Conservation (phyloP, 2,888 invertebrate genomes). For the Lacanobia wlatinum region DNA sequence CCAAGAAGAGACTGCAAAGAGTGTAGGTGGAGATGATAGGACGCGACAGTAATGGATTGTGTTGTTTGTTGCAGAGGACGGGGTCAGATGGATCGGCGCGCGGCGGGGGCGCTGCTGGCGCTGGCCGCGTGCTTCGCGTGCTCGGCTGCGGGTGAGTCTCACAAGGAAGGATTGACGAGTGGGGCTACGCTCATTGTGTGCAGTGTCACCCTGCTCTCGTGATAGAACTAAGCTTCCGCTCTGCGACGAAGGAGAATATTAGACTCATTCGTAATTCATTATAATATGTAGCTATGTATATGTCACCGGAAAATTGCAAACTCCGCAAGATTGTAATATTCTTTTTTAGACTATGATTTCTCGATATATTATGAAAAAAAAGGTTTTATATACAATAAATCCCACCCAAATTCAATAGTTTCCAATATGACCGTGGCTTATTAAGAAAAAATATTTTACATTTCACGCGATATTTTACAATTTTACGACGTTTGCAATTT, state of each 20-base stretch:
- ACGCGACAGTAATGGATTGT: slow-evolving; percentile 72
- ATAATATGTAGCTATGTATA: background rate
- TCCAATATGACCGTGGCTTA: no score
- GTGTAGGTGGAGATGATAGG: slow-evolving; percentile 33
- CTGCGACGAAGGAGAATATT: background rate
- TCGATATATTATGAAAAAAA: no score
- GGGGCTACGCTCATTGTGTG: slow-evolving; percentile 19
- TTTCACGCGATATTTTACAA: no score
- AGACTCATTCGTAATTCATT: background rate
- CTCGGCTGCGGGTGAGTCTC: slow-evolving; percentile 84
- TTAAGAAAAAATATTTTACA: no score
- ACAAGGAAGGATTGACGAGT: slow-evolving; percentile 13
- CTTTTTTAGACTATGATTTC: no score
- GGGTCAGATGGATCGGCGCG: slow-evolving; percentile 90
- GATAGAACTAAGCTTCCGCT: slow-evolving; percentile 11
- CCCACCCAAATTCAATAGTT: no score
- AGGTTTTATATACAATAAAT: no score
- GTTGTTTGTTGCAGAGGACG: slow-evolving; percentile 86
- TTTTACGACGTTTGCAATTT: no score
- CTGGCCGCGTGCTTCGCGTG: slow-evolving; percentile 88
- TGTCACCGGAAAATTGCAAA: no score
- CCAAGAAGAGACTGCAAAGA: slow-evolving; percentile 27
- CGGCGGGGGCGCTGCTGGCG: slow-evolving; percentile 89
- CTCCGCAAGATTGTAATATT: no score
- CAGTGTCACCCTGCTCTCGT: background rate